phyloP scores from a whole-genome alignment of 2,113 vertebrate genomes.

The Telmatochromis bifrenatus region DNA sequence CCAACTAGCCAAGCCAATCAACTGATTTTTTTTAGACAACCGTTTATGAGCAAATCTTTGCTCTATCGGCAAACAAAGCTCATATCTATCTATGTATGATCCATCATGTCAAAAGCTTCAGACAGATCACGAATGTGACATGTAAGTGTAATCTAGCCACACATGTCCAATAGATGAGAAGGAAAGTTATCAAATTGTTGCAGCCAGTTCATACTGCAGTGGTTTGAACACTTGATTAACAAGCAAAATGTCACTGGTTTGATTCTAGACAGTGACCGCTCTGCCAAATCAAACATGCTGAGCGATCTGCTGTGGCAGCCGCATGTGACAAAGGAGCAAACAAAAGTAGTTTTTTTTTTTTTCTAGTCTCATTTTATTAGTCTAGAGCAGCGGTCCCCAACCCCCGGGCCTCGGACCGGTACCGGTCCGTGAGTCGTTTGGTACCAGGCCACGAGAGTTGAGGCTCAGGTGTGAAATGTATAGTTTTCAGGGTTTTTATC shows the following conservation, averaged over 20 bases:
- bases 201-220: not conserved
- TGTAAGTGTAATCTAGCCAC: not conserved
- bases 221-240: not conserved
- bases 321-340: not conserved
- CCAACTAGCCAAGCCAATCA: not conserved
- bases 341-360: not conserved
- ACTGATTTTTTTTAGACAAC: not conserved
- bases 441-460: too few species aligned
- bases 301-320: not conserved
- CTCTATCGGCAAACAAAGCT: not conserved
- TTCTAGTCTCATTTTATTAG: not conserved
- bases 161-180: not conserved
- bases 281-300: not conserved
- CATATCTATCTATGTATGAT: not conserved
- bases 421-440: too few species aligned
- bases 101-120: not conserved
- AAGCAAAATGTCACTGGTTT: not conserved
- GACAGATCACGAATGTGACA: not conserved
- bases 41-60: not conserved
- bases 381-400: not conserved
- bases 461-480: too few species aligned
- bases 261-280: not conserved
- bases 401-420: too few species aligned
- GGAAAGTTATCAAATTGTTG: not conserved
- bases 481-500: too few species aligned